Evolutionary conservation across 2,113 vertebrate genomes (phyloP).

Genomic region (Seriola aureovittata): DNA sequence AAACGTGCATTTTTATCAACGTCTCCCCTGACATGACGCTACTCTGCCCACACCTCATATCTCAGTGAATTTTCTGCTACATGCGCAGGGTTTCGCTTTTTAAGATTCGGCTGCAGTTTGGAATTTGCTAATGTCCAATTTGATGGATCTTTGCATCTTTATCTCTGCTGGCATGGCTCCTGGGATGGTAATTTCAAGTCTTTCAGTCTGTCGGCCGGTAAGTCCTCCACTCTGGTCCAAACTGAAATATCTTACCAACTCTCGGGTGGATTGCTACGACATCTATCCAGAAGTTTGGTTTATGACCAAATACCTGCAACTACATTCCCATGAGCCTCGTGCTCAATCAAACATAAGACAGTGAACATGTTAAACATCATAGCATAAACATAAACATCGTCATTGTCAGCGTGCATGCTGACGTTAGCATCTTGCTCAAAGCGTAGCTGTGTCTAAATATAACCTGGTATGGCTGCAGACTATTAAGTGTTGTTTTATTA

Average conservation of each 20-base stretch:
- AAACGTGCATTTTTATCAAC: constrained; percentile 20
- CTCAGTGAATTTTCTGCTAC: background rate
- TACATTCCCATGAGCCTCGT: too few relatives aligned
- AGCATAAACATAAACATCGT: too few relatives aligned
- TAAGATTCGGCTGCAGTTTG: background rate
- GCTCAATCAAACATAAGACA: too few relatives aligned
- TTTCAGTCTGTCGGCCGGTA: background rate
- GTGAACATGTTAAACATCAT: too few relatives aligned
- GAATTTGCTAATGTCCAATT: background rate
- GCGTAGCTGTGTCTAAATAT: too few relatives aligned
- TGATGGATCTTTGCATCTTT: background rate
- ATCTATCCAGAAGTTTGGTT: too few relatives aligned
- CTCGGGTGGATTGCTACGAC: background rate
- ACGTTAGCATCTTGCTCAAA: too few relatives aligned
- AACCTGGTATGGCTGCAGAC: too few relatives aligned
- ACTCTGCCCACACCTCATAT: constrained; percentile 29
- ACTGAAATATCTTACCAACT: background rate
- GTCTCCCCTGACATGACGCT: constrained; percentile 3
- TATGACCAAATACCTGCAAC: too few relatives aligned
- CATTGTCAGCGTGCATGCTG: too few relatives aligned
- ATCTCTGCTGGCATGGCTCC: background rate
- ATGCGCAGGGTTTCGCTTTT: background rate
- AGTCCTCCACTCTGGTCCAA: background rate
- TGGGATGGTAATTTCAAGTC: too few relatives aligned
- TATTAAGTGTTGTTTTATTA: too few relatives aligned